Evolutionary conservation across 1,140 invertebrate genomes (phyloP).

Genomic region (Drosophila ohnishii): DNA sequence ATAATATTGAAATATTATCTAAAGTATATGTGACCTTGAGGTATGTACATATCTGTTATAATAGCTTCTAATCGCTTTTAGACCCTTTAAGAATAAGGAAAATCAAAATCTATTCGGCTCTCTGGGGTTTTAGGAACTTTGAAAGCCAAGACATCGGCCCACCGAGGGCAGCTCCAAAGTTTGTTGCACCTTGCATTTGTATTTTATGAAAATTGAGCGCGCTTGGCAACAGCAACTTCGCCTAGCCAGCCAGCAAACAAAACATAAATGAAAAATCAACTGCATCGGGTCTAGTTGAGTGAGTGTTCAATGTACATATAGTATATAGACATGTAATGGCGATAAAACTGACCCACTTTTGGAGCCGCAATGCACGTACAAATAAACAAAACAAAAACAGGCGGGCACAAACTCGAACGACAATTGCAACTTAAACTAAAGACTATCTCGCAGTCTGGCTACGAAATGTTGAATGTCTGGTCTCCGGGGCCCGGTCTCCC

Average conservation of each 20-base stretch:
- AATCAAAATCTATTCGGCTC: too few relatives aligned
- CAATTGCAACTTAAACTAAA: conserved; percentile 57
- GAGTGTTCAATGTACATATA: conserved; percentile 13
- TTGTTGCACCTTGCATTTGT: conserved; percentile 20
- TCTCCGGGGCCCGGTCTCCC: conserved; percentile 9
- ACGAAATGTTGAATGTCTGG: conserved; percentile 45
- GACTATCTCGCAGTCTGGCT: conserved; percentile 44
- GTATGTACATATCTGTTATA: background rate
- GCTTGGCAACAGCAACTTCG: conserved; percentile 59
- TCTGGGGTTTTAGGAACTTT: background rate
- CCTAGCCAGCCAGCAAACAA: conserved; percentile 5
- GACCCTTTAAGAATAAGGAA: background rate
- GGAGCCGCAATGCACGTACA: conserved; percentile 48
- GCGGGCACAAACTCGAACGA: conserved; percentile 36
- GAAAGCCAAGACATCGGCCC: background rate
- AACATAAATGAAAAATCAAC: conserved; percentile 39
- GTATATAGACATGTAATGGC: conserved; percentile 43
- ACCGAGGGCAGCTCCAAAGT: conserved; percentile 24
- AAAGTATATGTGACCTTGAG: background rate
- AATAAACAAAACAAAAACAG: conserved; percentile 16
- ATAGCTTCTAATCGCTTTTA: background rate
- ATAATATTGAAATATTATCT: background rate
- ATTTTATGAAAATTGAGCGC: conserved; percentile 57
- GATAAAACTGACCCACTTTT: conserved; percentile 78
- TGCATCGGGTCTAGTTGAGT: conserved; percentile 33